Evolutionary conservation across 2,888 invertebrate genomes (phyloP), one percentile per base, ranked within the genome.

Genomic region (Crepidodera aurea): DNA sequence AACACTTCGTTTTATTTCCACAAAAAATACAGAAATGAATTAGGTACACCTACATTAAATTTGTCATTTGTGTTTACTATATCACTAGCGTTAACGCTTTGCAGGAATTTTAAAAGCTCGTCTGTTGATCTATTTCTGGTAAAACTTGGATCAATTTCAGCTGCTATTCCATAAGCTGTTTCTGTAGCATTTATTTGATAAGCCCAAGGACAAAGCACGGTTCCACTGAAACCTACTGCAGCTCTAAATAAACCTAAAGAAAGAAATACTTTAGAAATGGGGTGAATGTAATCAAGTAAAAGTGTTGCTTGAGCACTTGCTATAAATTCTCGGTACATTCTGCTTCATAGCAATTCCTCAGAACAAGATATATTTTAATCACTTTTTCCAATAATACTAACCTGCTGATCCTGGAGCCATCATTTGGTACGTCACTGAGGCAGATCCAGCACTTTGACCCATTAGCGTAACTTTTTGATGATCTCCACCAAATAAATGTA

Each of bases 401-500:
- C 71, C 69, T 63, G 61, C 55, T 25, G 68, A 66, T 16, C 62
- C 57, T n/a, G 65, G 66, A 39, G 67, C 68, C 4, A 70, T 19
- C 2, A 72, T 8, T 12, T 69, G 67, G 54, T 75, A 77, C 12
- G 73, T 72, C 10, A 75, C 73, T 2, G 74, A 76, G 8, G 76
- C 74, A 10, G 71, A 70, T 13, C 77, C 77, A 12, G 77, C 75
- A 46, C 76, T 76, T 62, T 76, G 73, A 10, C 76, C 77, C 61
- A 73, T 73, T 15, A 77, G 48, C 0, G 75, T 75, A 4, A 76
- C 72, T 46, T 66, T 69, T 4, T 64, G 57, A 0, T 73, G 73
- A 59, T 78, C 73, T n/a, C 78, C 77, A n/a, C 77, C 78, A 60
- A 78, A 78, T 5, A 67, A 53, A 18, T 64, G 64, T 34, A 78